Evolutionary conservation across 1,140 invertebrate genomes (phyloP), one percentile per base, ranked within the genome.

Genomic region (Muscidifurax raptorellus): DNA sequence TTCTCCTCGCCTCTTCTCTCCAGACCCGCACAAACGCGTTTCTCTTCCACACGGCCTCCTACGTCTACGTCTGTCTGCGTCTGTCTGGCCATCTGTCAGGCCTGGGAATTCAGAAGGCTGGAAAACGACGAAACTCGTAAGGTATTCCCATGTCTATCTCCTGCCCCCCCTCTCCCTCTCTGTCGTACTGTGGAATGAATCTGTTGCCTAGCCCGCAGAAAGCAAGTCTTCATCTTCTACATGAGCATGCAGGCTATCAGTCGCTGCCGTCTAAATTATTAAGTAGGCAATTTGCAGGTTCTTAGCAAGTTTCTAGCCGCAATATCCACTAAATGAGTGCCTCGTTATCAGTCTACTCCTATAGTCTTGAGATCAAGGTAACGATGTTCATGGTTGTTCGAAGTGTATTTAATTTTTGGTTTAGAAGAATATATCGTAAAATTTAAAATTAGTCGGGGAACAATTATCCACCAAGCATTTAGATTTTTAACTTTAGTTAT

Each of bases 11-110:
- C 30, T 59, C 1, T 13, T 22, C 10, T 47, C 25, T 25, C 40
- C 36, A 75, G 22, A 10, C 22, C 30, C 25, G 10, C 40, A 47
- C 47, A 22, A 67, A 40, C 30, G 18, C 30, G 77, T 25, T 64
- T 79, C 52, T 32, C 15, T 67, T 79, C 59, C 59, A 10, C 59
- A 22, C 22, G 28, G 59, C 25, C 77, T 25, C 59, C 10, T 79
- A 64, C 59, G 59, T 79, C 59, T 79, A 66, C 77, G 77, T 79
- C 59, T 79, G 77, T 79, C 77, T 67, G 4, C 77, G 30, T 79
- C 59, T 36, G 27, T n/a, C 59, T 66, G 52, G 77, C 59, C 30
- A 79, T 79, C 77, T 67, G 30, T 79, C 77, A 79, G 59, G 12
- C 28, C 77, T 25, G n/a, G 28, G 30, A 79, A 67, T 67, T 67